These are phyloP conservation scores for Hephaestus fuliginosus DNA, from an alignment of 2,797 vertebrate genomes.

Conservation along the genomic window DNA sequence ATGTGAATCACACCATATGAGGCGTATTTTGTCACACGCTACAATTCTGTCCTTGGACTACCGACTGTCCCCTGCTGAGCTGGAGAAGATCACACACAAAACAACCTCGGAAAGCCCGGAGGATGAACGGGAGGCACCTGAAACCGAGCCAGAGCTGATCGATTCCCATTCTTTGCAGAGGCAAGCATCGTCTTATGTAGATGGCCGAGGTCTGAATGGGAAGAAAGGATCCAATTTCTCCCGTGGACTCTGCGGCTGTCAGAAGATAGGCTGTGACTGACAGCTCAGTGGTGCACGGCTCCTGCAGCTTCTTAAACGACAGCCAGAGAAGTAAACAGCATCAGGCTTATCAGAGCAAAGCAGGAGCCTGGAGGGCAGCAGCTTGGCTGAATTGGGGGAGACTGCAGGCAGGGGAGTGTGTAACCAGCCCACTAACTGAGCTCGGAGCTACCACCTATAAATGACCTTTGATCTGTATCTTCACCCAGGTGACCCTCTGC, in stretches of 20 bases:
- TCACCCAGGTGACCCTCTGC: slow-evolving; percentile 44
- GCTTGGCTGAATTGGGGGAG: slow-evolving; percentile 68
- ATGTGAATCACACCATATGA: slow-evolving; percentile 38
- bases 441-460: slow-evolving; percentile 53
- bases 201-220: slow-evolving; percentile 75
- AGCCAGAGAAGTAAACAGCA: slow-evolving; percentile 83
- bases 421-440: slow-evolving; percentile 57
- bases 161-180: slow-evolving; percentile 71
- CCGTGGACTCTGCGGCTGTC: slow-evolving; percentile 76
- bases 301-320: slow-evolving; percentile 75
- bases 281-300: slow-evolving; percentile 78
- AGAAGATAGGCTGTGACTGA: slow-evolving; percentile 85
- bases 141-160: slow-evolving; percentile 78
- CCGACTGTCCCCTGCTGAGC: slow-evolving; percentile 48
- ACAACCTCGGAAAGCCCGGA: slow-evolving; percentile 59
- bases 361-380: slow-evolving; percentile 79
- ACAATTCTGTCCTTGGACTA: slow-evolving; percentile 58
- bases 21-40: slow-evolving; percentile 39
- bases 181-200: slow-evolving; percentile 76
- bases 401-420: slow-evolving; percentile 59
- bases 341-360: slow-evolving; percentile 84
- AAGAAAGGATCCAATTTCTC: slow-evolving; percentile 83
- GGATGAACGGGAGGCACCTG: slow-evolving; percentile 65
- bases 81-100: slow-evolving; percentile 62
- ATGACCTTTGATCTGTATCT: slow-evolving; percentile 76